Evolutionary conservation across 2,888 invertebrate species (phyloP), one percentile per base, ranked within the genome.

Genomic region (Dorcus hopei): DNA sequence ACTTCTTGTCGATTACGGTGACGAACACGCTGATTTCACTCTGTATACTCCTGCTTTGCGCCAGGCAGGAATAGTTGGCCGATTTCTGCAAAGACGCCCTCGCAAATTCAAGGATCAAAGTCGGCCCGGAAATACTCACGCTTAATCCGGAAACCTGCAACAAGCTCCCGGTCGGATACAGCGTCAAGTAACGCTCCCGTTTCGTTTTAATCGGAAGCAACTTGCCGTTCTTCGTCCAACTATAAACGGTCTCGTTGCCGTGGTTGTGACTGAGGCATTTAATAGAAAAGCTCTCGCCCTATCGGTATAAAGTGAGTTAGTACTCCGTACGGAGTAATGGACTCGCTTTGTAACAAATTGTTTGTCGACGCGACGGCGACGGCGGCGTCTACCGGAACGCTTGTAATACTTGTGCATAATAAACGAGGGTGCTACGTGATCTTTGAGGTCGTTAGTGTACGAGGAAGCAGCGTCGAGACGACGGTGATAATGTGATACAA

Each of bases 111-210:
- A 11, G 5, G 11, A 19, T 26, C 16, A n/a, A 16, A n/a, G 5
- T 39, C 11, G 14, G 26, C 39, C 9, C 14, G 38, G 48, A 47
- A 9, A 54, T 43, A 65, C 73, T 73, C 76, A 89, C 90, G 82
- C 90, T 89, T 48, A 89, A 85, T 68, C 88, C 88, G 68, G 86
- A 86, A 40, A 93, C 85, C 72, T 89, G 89, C 6, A 93, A 79
- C 54, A 93, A 88, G 70, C 90, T 91, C n/a, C 93, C 93, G 52
- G 88, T 87, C 0, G 92, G 92, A 74, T 88, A 90, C 26, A 93
- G 80, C 71, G 92, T 91, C 72, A 93, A 92, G 87, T 92, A 92
- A 66, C 89, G 88, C 70, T 89, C 90, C 9, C 83, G 81, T 7
- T 87, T 87, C 0, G 88, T 88, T 51, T 84, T 84, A 59, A 90